Evolutionary conservation across 2,888 invertebrate species (phyloP).

Genomic region (Anthophora plumipes): DNA sequence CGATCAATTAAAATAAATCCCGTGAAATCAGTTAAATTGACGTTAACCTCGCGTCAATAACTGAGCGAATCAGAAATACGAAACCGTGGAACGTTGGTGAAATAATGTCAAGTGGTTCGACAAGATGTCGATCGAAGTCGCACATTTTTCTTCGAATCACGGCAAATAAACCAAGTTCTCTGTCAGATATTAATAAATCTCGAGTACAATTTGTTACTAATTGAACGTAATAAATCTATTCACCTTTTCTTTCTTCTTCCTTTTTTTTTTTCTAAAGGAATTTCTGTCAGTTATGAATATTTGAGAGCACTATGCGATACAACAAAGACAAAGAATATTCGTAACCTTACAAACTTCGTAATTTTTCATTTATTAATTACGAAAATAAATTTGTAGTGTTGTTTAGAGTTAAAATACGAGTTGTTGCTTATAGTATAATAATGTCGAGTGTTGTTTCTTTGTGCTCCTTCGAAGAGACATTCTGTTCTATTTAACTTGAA

Average conservation of each 20-base stretch:
- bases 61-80: conserved; percentile 45
- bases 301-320: neutral
- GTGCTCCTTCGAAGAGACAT: too few species aligned
- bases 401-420: too few species aligned
- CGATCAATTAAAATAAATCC: conserved; percentile 3
- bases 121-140: conserved; percentile 60
- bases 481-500: too few species aligned
- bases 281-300: neutral
- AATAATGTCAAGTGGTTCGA: conserved; percentile 65
- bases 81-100: conserved; percentile 47
- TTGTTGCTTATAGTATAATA: too few species aligned
- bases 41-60: conserved; percentile 21
- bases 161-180: conserved; percentile 13
- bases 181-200: conserved; percentile 37
- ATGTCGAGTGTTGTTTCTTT: too few species aligned
- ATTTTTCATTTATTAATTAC: too few species aligned
- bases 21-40: conserved; percentile 11
- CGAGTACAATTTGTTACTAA: neutral
- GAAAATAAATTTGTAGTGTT: too few species aligned
- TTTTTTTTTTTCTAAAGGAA: neutral
- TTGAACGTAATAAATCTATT: neutral
- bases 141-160: conserved; percentile 41
- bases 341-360: too few species aligned
- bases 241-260: neutral
- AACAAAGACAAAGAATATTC: neutral